These are phyloP conservation scores for Aphis craccivora DNA, from an alignment of 1,140 invertebrate genomes.

Conservation along the genomic window DNA sequence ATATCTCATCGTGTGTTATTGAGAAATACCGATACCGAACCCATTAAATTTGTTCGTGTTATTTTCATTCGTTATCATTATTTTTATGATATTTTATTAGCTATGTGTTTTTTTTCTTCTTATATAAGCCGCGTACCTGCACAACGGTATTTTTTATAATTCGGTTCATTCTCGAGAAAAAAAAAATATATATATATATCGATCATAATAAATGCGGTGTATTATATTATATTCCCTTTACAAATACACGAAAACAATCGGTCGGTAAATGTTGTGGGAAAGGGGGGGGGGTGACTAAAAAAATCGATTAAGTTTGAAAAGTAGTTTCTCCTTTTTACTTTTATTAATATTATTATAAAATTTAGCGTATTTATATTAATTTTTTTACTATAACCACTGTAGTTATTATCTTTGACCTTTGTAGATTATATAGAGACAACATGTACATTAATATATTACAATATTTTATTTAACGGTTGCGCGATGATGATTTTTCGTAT, in stretches of 20 bases:
- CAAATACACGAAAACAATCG: background rate
- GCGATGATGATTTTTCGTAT: background rate
- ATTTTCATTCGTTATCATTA: background rate
- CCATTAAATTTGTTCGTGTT: constrained; percentile 19
- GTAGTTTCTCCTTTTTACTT: background rate
- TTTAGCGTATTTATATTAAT: background rate
- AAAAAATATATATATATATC: background rate
- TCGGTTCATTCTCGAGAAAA: background rate
- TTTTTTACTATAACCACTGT: background rate
- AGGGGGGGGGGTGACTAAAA: background rate
- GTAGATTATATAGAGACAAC: background rate
- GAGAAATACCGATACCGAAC: constrained; percentile 48
- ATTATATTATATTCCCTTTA: background rate
- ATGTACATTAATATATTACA: no score
- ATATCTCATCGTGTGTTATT: constrained; percentile 50
- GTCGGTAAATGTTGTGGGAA: no score
- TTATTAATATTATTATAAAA: no score
- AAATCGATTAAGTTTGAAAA: background rate
- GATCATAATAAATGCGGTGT: background rate
- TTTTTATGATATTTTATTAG: constrained; percentile 19
- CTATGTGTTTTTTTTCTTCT: background rate
- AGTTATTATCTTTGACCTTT: background rate
- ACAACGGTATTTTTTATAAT: background rate
- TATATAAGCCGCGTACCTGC: background rate
- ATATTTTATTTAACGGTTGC: background rate